Percentiles rank a stretch among this genome's conserved stretches.
Conservation (phyloP, 35 echinoderm and acorn worm species). For the Hemicentrotus pulcherrimus region DNA sequence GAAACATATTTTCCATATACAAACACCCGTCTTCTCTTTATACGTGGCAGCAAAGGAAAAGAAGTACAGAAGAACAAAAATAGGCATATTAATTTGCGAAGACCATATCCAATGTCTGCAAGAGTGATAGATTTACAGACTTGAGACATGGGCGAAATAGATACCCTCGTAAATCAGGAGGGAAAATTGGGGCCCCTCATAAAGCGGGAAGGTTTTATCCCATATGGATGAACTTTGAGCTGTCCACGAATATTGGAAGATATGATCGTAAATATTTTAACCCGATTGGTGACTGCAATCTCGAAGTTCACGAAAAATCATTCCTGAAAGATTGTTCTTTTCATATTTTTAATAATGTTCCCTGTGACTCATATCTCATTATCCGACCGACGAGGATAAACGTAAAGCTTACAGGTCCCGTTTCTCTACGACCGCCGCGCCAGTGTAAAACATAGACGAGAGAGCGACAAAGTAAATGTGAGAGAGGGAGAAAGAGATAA, state of each 20-base stretch:
- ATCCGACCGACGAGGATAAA: not conserved
- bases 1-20: not conserved
- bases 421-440: too few relatives aligned
- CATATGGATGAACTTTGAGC: conserved; percentile 8
- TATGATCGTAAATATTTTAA: not conserved
- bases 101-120: not conserved
- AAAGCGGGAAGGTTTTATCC: not conserved
- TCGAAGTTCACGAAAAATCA: not conserved
- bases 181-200: not conserved
- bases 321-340: not conserved
- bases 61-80: not conserved
- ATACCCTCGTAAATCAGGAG: conserved; percentile 10
- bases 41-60: not conserved
- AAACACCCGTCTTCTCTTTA: not conserved
- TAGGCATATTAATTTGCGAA: not conserved
- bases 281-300: not conserved
- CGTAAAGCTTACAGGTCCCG: not conserved
- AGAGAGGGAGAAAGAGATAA: not conserved
- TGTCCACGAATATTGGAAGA: not conserved
- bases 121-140: conserved; percentile 3
- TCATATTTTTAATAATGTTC: not conserved
- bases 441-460: not conserved
- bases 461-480: not conserved
- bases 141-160: not conserved
- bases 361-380: not conserved